phyloP scores from a whole-genome alignment of 2,888 invertebrate species.

The Sarcophaga variegata region DNA sequence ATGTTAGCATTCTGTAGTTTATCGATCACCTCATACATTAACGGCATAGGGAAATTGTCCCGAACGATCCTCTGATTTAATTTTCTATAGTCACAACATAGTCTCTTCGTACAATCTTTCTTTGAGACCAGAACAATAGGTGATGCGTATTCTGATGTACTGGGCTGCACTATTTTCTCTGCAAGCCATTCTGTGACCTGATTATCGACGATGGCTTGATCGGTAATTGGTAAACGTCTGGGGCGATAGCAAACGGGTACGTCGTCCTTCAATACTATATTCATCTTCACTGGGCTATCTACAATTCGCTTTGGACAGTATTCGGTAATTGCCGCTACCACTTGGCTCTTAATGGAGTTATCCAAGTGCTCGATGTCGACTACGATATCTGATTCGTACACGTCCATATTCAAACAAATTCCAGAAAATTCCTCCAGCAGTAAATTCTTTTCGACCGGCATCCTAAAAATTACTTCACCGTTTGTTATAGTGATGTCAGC shows the following conservation, averaged over 20 bases:
- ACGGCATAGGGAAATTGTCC: constrained; percentile 61
- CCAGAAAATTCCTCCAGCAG: not conserved
- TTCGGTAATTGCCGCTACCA: not conserved
- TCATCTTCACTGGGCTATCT: constrained; percentile 8
- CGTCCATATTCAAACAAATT: constrained; percentile 1
- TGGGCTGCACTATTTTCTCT: constrained; percentile 19
- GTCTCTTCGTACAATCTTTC: no score
- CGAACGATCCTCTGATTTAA: constrained; percentile 39
- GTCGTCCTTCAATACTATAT: constrained; percentile 44
- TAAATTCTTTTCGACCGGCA: not conserved
- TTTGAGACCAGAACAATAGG: no score
- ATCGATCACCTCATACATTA: constrained; percentile 66
- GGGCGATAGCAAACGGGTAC: constrained; percentile 59
- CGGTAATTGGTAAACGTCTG: constrained; percentile 71
- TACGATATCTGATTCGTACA: not conserved
- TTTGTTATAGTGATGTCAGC: not conserved
- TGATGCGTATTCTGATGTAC: constrained; percentile 47
- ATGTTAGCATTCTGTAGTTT: constrained; percentile 48
- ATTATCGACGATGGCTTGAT: constrained; percentile 60
- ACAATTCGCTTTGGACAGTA: not conserved
- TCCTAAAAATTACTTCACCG: constrained; percentile 3
- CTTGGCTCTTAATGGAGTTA: not conserved
- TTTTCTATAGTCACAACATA: no score
- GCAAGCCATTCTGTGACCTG: constrained; percentile 43
- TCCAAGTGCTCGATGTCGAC: constrained; percentile 27